Base-by-base conservation (phyloP, 2,797 vertebrate genomes). In the Silurus aristotelis region DNA sequence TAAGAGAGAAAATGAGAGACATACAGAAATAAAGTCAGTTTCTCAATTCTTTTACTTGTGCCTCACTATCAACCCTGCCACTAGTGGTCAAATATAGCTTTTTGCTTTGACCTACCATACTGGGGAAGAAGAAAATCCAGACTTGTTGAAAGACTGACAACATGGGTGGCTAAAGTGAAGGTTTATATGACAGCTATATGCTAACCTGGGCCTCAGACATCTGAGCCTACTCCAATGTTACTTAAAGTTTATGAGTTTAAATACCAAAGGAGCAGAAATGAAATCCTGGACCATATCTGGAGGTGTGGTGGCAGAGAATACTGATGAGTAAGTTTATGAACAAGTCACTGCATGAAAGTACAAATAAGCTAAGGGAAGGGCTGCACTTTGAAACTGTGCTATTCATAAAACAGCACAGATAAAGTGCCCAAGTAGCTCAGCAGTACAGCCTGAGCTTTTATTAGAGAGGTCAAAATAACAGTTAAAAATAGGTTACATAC, bases 21-120 rank as follows among this genome's bases (percentile, higher is more conserved):
- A 71, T 43, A 87, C 90, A 88, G 92, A 94, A 94, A 94, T 94
- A 94, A 85, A 93, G 93, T 91, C 94, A 88, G 93, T 92, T 89
- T 94, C 93, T 89, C 87, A 87, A 93, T 90, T 87, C 52, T 22
- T 72, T 55, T 55, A 48, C 72, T 64, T 56, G 22, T 52, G 68
- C 73, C 25, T 38, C 73, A 19, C 15, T 31, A 48, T 70, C 12
- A 0, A 60, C 71, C 60, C 48, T 70, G 15, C 68, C 77, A 80
- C 56, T 52, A 38, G 72, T 76, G 17, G 88, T 92, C 94, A 90
- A 93, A 93, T 94, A 95, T 94, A 95, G 94, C 92, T 87, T n/a
- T 80, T 86, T 61, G 88, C 90, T 84, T 88, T 68, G 64, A 83
- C 73, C 90, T 88, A 86, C 89, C 89, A 84, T 86, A 88, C 88